A percentile compares a stretch with the other conserved stretches of the same genome.
Conservation (phyloP, 2,797 vertebrate species). For the Denticeps clupeoides region DNA sequence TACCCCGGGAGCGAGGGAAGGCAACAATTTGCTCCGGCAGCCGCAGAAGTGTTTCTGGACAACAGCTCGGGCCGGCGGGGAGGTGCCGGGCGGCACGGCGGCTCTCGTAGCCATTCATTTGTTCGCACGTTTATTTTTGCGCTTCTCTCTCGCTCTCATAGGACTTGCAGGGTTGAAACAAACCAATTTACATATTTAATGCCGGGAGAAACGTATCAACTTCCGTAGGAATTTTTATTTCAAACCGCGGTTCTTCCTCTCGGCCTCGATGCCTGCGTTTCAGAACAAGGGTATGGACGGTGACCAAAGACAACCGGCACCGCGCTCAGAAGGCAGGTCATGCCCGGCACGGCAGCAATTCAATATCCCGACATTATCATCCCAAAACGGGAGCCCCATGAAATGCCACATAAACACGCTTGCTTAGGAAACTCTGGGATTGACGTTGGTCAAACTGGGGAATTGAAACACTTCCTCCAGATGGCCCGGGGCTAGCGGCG, state of each 20-base stretch:
- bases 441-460: conserved; percentile 25
- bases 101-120: conserved; percentile 43
- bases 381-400: conserved; percentile 46
- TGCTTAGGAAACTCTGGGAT: conserved; percentile 40
- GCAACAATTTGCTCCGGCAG: conserved; percentile 53
- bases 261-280: conserved; percentile 17
- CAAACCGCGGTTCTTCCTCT: conserved; percentile 8
- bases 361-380: conserved; percentile 51
- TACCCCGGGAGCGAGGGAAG: conserved; percentile 25
- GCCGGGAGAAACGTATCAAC: too few species aligned
- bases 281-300: conserved; percentile 31
- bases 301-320: conserved; percentile 48
- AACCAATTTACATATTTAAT: too few species aligned
- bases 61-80: conserved; percentile 37
- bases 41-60: conserved; percentile 53
- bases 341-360: conserved; percentile 53
- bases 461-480: conserved; percentile 17
- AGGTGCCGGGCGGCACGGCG: conserved; percentile 39
- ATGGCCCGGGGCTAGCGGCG: background rate
- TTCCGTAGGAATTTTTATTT: too few species aligned
- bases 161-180: too few species aligned
- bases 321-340: conserved; percentile 59
- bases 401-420: conserved; percentile 59
- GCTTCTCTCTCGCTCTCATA: conserved; percentile 9
- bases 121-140: conserved; percentile 11